Evolutionary conservation across 1,140 invertebrate species (phyloP), one percentile per base, ranked within the genome.

Genomic region (Achroia grisella): DNA sequence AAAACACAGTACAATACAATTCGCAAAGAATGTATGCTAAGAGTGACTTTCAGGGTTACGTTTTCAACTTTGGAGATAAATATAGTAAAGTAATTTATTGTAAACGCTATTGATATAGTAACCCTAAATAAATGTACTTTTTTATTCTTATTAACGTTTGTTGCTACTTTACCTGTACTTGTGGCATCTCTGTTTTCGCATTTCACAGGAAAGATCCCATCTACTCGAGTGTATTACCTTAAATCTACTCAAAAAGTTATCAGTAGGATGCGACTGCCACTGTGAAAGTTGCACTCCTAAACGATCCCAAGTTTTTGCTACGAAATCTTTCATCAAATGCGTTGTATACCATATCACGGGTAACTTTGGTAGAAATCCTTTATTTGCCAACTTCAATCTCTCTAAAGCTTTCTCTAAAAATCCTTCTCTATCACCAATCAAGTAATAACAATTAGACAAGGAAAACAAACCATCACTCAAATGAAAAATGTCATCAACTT

Each of bases 131-230:
- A n/a, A n/a, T n/a, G n/a, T n/a, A n/a, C n/a, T n/a, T n/a, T n/a
- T n/a, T n/a, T n/a, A n/a, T n/a, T n/a, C n/a, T n/a, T n/a, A n/a
- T n/a, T 23, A 23, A 3, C 17, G 17, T 23, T 23, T 2, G 6
- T 23, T 3, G 2, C 17, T 23, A 23, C 17, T 6, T 30, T 28
- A 76, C 75, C 64, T 67, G 59, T 91, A 93, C 89, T 89, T 63
- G 87, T 89, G 29, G 88, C 90, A 44, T 86, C 90, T 46, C 87
- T 90, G 1, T 84, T 87, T 88, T 10, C 88, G 89, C 55, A 90
- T 91, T 0, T 91, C 90, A 52, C 92, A 93, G 33, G 93, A 91
- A 31, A 93, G 71, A 62, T 92, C 91, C 91, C 90, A 92, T n/a
- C 89, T 89, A 44, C 91, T 90, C 1, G 91, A 90, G 65, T 93